Conservation (phyloP, 2,797 vertebrate species). For the Enteromius paludinosus region DNA sequence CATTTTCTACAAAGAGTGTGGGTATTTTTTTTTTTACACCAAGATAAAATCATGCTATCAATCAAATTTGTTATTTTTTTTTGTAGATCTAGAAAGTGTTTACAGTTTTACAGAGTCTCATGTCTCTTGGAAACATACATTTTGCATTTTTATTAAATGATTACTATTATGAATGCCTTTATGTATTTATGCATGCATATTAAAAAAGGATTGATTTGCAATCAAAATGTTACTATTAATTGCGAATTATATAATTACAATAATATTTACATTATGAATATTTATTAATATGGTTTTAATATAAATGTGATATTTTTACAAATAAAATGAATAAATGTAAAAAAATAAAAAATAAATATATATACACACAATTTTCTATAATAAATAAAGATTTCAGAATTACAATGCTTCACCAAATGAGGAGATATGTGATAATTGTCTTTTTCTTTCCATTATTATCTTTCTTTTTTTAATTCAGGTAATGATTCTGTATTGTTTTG, state of each 20-base stretch:
- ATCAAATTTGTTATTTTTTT: too few species aligned
- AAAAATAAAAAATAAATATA: too few species aligned
- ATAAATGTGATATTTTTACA: neutral
- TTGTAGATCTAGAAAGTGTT: too few species aligned
- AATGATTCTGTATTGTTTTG: neutral
- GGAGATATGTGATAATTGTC: neutral
- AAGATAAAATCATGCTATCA: too few species aligned
- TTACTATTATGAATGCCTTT: neutral
- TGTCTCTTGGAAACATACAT: neutral
- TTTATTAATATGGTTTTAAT: neutral
- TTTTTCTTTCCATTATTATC: neutral
- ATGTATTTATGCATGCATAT: neutral
- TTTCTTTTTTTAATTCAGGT: neutral
- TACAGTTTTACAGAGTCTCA: too few species aligned
- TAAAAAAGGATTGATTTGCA: neutral
- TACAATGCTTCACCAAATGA: neutral
- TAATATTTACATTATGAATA: neutral
- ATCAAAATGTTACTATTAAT: neutral
- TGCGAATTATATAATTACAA: neutral
- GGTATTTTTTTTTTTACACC: too few species aligned
- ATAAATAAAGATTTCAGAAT: neutral
- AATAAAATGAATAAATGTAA: neutral
- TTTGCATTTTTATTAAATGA: neutral
- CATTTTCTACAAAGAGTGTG: too few species aligned
- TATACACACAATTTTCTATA: neutral